Conservation (phyloP, 2,113 vertebrate species). For the Eretmodus cyanostictus region DNA sequence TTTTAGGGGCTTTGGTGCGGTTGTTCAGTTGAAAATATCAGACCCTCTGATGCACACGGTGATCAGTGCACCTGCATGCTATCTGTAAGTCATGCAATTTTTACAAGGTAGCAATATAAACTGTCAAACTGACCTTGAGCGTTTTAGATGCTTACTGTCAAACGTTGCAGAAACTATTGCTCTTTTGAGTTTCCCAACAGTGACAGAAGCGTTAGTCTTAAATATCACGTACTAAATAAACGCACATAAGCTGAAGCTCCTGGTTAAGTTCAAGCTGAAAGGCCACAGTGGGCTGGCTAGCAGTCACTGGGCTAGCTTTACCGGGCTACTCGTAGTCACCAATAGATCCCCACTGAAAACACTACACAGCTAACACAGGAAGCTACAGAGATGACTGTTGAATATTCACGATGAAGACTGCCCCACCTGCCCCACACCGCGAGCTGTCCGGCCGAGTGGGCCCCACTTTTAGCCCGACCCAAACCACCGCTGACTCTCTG, state of each 20-base stretch:
- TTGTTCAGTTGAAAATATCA: not conserved
- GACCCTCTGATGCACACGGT: not conserved
- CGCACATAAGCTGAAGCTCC: not conserved
- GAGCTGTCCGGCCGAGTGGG: constrained; percentile 29
- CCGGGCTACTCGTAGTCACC: not conserved
- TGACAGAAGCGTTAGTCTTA: not conserved
- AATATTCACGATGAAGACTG: not conserved
- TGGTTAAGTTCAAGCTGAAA: not conserved
- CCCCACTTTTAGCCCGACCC: constrained; percentile 41
- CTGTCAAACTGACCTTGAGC: constrained; percentile 56
- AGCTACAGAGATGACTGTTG: not conserved
- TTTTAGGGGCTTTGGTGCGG: not conserved
- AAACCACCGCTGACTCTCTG: constrained; percentile 64
- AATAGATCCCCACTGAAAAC: not conserved
- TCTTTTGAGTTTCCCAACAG: not conserved
- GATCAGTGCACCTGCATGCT: not conserved
- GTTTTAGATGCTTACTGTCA: not conserved
- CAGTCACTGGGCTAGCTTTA: constrained; percentile 21
- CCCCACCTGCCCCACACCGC: constrained; percentile 60
- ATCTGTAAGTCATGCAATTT: not conserved
- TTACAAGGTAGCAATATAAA: not conserved
- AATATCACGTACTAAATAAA: not conserved
- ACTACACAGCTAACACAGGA: not conserved
- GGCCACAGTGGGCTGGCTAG: constrained; percentile 26
- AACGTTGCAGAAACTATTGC: not conserved